A percentile compares a stretch with the other conserved stretches of the same genome.
phyloP scores from a whole-genome alignment of 1,140 invertebrate genomes.

The Halictus rubicundus region DNA sequence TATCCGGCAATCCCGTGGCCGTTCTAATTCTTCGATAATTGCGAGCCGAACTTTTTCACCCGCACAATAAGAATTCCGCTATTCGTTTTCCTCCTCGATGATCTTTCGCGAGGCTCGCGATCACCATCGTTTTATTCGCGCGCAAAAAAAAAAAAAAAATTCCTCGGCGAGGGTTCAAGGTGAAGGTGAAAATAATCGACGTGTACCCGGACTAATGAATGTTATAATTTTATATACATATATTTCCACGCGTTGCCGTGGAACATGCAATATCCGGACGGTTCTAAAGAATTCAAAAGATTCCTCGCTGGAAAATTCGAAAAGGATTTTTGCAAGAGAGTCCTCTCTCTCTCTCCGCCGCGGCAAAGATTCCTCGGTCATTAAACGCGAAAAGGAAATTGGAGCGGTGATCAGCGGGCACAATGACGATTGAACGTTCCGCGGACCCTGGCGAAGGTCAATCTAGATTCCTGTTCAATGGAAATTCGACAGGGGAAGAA shows the following conservation, averaged over 20 bases:
- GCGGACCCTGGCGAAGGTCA: too few relatives aligned
- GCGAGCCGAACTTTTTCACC: background rate
- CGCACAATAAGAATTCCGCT: background rate
- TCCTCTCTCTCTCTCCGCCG: background rate
- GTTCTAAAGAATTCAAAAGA: too few relatives aligned
- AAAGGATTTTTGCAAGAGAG: background rate
- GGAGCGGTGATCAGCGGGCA: background rate
- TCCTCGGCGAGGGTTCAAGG: background rate
- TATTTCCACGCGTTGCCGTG: background rate
- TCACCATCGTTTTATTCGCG: background rate
- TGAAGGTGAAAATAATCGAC: background rate
- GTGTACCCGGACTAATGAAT: background rate
- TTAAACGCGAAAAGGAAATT: too few relatives aligned
- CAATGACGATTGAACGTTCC: too few relatives aligned
- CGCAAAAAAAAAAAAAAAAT: background rate
- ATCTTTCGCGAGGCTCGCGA: background rate
- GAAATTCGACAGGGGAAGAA: too few relatives aligned
- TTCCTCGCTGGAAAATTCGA: too few relatives aligned
- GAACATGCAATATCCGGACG: background rate
- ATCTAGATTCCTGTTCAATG: too few relatives aligned
- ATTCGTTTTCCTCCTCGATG: background rate
- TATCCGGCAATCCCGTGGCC: background rate
- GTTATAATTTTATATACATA: too few relatives aligned
- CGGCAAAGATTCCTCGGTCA: background rate
- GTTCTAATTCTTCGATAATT: constrained; percentile 29